Evolutionary conservation across 2,797 vertebrate genomes (phyloP).

Genomic region (Malurus leucopterus): DNA sequence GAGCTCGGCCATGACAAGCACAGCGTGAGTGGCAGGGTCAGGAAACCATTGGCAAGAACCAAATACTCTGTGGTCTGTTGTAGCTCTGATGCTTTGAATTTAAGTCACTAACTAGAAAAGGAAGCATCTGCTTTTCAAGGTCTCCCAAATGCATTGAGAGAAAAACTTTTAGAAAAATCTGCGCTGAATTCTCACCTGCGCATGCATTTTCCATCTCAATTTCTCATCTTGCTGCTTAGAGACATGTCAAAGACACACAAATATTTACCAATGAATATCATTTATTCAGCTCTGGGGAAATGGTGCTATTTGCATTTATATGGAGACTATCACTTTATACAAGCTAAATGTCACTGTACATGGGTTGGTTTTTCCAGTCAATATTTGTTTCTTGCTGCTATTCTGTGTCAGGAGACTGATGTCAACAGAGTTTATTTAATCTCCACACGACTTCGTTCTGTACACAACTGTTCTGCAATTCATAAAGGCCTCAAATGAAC

Average conservation of each 20-base stretch:
- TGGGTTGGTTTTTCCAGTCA: conserved; percentile 42
- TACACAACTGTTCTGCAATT: conserved; percentile 1
- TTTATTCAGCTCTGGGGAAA: conserved; percentile 47
- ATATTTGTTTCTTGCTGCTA: conserved; percentile 41
- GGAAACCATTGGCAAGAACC: neutral
- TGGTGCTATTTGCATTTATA: conserved; percentile 37
- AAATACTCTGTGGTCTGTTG: neutral
- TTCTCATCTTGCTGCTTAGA: conserved; percentile 48
- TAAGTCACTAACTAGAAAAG: neutral
- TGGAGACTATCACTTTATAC: conserved; percentile 22
- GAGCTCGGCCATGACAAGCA: neutral
- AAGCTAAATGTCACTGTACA: conserved; percentile 44
- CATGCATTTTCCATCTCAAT: conserved; percentile 12
- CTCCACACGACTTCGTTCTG: neutral
- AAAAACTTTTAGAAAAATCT: neutral
- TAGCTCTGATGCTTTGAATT: neutral
- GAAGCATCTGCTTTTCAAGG: neutral
- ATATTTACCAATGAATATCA: conserved; percentile 58
- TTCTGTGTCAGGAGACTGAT: neutral
- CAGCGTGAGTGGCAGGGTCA: neutral
- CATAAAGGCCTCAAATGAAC: neutral
- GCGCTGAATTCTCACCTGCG: neutral
- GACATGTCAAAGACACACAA: conserved; percentile 44
- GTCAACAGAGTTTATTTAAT: conserved; percentile 8
- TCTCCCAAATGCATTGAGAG: neutral